Evolutionary conservation across 1,140 invertebrate genomes (phyloP).

Genomic region (Parapsyche elsis): DNA sequence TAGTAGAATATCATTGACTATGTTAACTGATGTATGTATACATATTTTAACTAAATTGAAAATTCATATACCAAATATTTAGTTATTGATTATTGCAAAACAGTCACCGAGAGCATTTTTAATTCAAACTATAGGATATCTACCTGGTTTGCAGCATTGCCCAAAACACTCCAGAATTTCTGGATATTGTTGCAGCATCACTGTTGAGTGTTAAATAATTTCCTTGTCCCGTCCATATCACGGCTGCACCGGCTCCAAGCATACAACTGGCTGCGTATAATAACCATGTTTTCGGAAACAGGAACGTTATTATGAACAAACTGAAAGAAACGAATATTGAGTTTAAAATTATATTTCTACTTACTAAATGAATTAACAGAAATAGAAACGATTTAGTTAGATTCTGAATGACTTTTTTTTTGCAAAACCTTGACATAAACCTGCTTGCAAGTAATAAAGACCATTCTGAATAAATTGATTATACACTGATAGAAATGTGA

Average conservation of each 20-base stretch:
- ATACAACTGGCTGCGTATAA: constrained; percentile 87
- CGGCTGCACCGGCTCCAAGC: constrained; percentile 89
- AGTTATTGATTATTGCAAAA: background rate
- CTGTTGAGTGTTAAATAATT: constrained; percentile 94
- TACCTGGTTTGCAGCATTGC: constrained; percentile 91
- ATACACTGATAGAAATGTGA: background rate
- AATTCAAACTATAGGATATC: constrained; percentile 51
- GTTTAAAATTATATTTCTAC: constrained; percentile 4
- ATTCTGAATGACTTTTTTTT: background rate
- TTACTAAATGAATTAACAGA: background rate
- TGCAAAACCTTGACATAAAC: constrained; percentile 35
- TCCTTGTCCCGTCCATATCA: constrained; percentile 93
- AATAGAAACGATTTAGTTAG: background rate
- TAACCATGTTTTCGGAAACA: constrained; percentile 83
- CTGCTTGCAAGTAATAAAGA: background rate
- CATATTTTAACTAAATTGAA: background rate
- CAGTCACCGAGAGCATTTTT: background rate
- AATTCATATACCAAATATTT: background rate
- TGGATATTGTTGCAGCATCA: constrained; percentile 83
- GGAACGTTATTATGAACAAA: constrained; percentile 83
- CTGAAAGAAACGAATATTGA: constrained; percentile 61
- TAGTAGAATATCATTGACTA: too few relatives aligned
- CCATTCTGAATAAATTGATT: background rate
- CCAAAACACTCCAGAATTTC: constrained; percentile 97
- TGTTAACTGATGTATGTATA: background rate